These are phyloP conservation scores for Mystacornis crossleyi DNA, from an alignment of 2,113 vertebrate species.

Conservation along the genomic window DNA sequence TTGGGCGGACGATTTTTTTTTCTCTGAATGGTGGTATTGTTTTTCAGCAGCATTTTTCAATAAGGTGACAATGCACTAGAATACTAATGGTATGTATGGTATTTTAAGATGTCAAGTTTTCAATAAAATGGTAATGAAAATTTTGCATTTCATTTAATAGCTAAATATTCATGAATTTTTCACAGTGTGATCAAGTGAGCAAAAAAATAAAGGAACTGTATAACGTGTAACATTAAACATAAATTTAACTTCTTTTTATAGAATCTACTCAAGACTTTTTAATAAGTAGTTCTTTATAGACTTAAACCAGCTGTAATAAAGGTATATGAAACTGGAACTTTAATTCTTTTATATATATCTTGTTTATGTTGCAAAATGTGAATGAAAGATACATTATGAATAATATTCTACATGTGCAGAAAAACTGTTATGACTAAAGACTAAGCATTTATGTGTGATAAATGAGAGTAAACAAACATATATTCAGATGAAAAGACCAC, in stretches of 20 bases:
- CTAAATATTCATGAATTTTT: slow-evolving; percentile 86
- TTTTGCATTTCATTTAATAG: slow-evolving; percentile 86
- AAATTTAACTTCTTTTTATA: slow-evolving; percentile 76
- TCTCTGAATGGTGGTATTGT: slow-evolving; percentile 83
- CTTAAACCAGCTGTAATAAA: slow-evolving; percentile 68
- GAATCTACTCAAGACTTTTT: slow-evolving; percentile 69
- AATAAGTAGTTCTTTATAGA: slow-evolving; percentile 66
- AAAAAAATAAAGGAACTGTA: slow-evolving; percentile 82
- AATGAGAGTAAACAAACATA: not conserved
- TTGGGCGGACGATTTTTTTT: slow-evolving; percentile 83
- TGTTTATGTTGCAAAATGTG: slow-evolving; percentile 57
- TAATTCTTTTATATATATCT: slow-evolving; percentile 65
- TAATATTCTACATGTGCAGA: slow-evolving; percentile 60
- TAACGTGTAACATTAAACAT: slow-evolving; percentile 77
- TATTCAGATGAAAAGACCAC: not conserved
- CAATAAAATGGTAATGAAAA: slow-evolving; percentile 86
- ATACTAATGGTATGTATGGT: slow-evolving; percentile 87
- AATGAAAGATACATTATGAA: slow-evolving; percentile 65
- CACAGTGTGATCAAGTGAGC: slow-evolving; percentile 78
- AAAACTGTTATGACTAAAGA: slow-evolving; percentile 67
- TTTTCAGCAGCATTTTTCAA: slow-evolving; percentile 86
- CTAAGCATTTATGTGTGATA: slow-evolving; percentile 20
- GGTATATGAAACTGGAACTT: slow-evolving; percentile 64
- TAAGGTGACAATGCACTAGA: slow-evolving; percentile 85
- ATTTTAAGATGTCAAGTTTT: slow-evolving; percentile 87